Base-by-base conservation (phyloP, 2,888 invertebrate genomes). In the Lycia hirtaria region DNA sequence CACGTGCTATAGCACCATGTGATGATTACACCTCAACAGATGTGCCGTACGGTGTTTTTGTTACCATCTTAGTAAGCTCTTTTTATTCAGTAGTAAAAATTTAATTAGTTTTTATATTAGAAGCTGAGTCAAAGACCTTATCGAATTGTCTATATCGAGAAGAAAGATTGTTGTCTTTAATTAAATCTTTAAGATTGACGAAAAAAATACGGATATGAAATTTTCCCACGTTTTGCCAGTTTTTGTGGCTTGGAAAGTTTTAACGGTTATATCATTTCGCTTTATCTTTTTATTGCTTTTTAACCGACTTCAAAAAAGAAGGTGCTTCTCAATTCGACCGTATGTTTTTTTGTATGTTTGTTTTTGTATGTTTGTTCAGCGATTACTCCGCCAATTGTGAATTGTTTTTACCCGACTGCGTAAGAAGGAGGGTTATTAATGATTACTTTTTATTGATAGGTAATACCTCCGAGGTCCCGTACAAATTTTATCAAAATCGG, bases 1-100 rank as follows among this genome's bases (percentile, higher is more conserved):
- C 89, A 87, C 89, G 88, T 86, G 90, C 87, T 75, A 74, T 71
- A 64, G 59, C 62, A 63, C 67, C 68, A 69, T 76, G 78, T 75
- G 82, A 78, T 83, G 83, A 83, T 72, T 76, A 76, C 75, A 71
- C 72, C 65, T 71, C 65, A 74, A 76, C 87, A 88, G 82, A 85
- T 84, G 86, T 77, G 81, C 69, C 62, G 68, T 69, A 26, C 55
- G 40, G 37, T 70, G 71, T 77, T 77, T 73, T 75, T 75, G 70
- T 73, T 55, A 60, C 26, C 43, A 45, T 52, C 49, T 57, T 60
- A 32, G 40, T 40, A 38, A 50, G 37, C 33, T 59, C 41, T 52
- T 53, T 62, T 59, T 57, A 60, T 51, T 55, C 19, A 33, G 44
- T 53, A 50, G 56, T 50, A 51, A 40, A 47, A 33, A 33, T 56